A percentile compares a stretch with the other conserved stretches of the same genome.
These are phyloP conservation scores for Penelope pileata DNA, from an alignment of 2,113 vertebrate species.

Conservation along the genomic window DNA sequence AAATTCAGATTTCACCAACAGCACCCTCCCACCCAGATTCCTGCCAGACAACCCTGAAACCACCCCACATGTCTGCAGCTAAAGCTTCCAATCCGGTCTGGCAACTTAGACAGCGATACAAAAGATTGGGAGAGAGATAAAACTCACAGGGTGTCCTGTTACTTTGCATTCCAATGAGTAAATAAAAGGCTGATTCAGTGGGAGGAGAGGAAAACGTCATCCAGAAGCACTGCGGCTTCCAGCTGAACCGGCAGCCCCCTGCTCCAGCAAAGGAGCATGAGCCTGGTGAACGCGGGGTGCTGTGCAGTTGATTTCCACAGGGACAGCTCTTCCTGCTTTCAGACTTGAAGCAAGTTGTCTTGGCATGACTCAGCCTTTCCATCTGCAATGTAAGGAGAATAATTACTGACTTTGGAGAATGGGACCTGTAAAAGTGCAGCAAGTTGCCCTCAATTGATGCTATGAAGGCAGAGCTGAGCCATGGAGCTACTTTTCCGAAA, in stretches of 20 bases:
- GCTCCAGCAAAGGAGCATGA: background rate
- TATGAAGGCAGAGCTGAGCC: background rate
- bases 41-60: slow-evolving; percentile 53
- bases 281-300: background rate
- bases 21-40: slow-evolving; percentile 45
- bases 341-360: background rate
- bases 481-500: background rate
- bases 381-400: background rate
- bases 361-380: background rate
- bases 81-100: background rate
- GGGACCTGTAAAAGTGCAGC: background rate
- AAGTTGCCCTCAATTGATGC: background rate
- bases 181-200: slow-evolving; percentile 67
- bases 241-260: background rate
- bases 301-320: background rate
- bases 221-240: background rate
- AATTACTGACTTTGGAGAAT: background rate
- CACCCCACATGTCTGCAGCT: background rate
- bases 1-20: background rate
- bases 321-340: background rate
- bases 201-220: slow-evolving; percentile 47
- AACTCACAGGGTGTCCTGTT: slow-evolving; percentile 34
- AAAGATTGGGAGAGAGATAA: slow-evolving; percentile 39
- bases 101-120: slow-evolving; percentile 15
- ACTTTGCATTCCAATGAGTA: slow-evolving; percentile 58